These are phyloP conservation scores for Neosilurus mollespiculum DNA, from an alignment of 2,797 vertebrate species.

Conservation along the genomic window DNA sequence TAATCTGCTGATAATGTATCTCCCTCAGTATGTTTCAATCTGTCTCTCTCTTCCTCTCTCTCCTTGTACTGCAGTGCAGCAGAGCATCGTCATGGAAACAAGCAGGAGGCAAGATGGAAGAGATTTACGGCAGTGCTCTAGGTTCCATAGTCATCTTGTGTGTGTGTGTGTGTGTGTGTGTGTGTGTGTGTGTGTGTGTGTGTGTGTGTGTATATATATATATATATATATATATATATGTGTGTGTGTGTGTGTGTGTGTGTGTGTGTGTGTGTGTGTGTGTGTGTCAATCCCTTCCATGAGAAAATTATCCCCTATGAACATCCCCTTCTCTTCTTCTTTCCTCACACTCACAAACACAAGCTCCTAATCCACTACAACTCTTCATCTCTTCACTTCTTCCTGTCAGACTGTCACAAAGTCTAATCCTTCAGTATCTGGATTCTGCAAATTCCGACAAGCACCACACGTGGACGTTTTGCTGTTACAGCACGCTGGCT, in stretches of 20 bases:
- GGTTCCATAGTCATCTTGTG: conserved; percentile 16
- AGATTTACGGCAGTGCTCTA: conserved; percentile 63
- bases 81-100: conserved; percentile 79
- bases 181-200: conserved; percentile 5
- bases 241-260: conserved; percentile 7
- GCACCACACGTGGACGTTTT: neutral
- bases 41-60: conserved; percentile 14
- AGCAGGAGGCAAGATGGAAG: conserved; percentile 73
- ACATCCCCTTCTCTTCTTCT: neutral
- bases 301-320: conserved; percentile 4
- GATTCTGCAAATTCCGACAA: neutral
- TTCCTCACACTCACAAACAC: neutral
- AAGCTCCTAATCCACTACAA: conserved; percentile 15
- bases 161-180: conserved; percentile 11
- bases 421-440: conserved; percentile 3
- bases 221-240: conserved; percentile 6
- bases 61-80: conserved; percentile 54
- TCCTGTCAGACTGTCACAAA: conserved; percentile 2
- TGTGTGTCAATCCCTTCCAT: conserved; percentile 17
- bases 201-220: neutral
- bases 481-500: neutral
- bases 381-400: conserved; percentile 1
- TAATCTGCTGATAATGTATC: neutral
- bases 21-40: neutral
- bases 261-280: neutral